A percentile compares a stretch with the other conserved stretches of the same genome.
These are phyloP conservation scores for Xenotilapia longispinis DNA, from an alignment of 2,113 vertebrate species.

Conservation along the genomic window DNA sequence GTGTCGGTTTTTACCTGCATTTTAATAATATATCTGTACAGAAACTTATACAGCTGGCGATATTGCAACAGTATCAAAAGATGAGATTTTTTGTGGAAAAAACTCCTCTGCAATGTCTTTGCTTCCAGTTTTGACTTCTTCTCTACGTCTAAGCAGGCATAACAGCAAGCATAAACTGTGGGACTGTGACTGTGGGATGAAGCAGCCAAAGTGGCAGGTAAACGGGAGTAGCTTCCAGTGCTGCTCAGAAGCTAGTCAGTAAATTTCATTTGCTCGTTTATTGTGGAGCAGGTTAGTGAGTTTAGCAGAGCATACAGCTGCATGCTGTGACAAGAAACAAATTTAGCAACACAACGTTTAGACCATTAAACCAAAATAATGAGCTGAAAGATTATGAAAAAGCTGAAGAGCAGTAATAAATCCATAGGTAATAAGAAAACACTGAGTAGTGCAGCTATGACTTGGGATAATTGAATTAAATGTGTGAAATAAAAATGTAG, in stretches of 20 bases:
- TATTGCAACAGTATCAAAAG: background rate
- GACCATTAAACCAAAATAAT: background rate
- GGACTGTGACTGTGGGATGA: background rate
- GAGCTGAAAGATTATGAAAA: background rate
- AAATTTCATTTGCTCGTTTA: background rate
- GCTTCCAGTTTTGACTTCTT: background rate
- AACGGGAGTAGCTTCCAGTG: background rate
- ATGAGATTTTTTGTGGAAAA: background rate
- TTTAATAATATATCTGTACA: background rate
- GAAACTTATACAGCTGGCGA: background rate
- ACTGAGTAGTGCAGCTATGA: background rate
- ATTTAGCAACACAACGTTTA: background rate
- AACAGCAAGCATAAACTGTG: background rate
- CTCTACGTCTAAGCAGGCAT: background rate
- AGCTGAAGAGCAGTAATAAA: background rate
- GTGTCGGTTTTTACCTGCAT: background rate
- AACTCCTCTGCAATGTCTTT: background rate
- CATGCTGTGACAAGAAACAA: background rate
- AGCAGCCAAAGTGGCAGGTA: background rate
- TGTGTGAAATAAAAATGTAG: background rate
- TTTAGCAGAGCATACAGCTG: background rate
- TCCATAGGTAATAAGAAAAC: background rate
- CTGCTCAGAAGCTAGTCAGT: background rate
- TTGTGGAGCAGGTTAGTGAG: background rate
- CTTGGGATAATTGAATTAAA: background rate